Conservation (phyloP, 2,888 invertebrate genomes). For the Hirtodrosophila duncani region DNA sequence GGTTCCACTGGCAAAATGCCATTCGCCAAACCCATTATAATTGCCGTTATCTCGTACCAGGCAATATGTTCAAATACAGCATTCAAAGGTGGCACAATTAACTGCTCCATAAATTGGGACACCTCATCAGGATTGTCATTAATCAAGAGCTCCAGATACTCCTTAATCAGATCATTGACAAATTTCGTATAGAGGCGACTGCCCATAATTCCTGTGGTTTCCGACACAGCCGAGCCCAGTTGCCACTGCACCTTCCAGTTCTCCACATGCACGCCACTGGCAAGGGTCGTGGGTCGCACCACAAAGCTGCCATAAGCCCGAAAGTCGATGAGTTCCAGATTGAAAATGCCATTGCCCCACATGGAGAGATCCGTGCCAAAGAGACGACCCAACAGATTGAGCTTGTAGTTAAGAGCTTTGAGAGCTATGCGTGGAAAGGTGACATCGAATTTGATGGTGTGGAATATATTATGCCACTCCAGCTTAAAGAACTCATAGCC, state of each 20-base stretch:
- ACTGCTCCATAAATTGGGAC: slow-evolving; percentile 44
- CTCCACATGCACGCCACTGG: slow-evolving; percentile 43
- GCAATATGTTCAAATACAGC: slow-evolving; percentile 43
- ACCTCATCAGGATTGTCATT: slow-evolving; percentile 59
- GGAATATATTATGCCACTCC: slow-evolving; percentile 55
- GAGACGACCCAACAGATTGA: slow-evolving; percentile 40
- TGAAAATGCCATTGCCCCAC: slow-evolving; percentile 58
- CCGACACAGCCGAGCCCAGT: slow-evolving; percentile 52
- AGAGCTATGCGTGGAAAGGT: slow-evolving; percentile 58
- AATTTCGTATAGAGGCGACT: slow-evolving; percentile 42
- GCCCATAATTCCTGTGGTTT: slow-evolving; percentile 60
- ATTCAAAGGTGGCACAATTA: slow-evolving; percentile 55
- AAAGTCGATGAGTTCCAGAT: slow-evolving; percentile 52
- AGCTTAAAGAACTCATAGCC: slow-evolving; percentile 63
- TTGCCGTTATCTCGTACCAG: slow-evolving; percentile 54
- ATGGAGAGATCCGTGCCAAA: slow-evolving; percentile 38
- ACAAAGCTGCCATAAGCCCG: slow-evolving; percentile 63
- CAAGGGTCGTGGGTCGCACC: slow-evolving; percentile 47
- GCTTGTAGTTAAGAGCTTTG: slow-evolving; percentile 53
- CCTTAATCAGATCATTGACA: slow-evolving; percentile 59
- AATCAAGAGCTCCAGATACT: slow-evolving; percentile 56
- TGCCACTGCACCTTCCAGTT: slow-evolving; percentile 57
- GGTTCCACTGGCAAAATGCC: slow-evolving; percentile 56
- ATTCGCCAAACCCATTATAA: slow-evolving; percentile 56
- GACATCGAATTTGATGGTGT: slow-evolving; percentile 66